These are phyloP conservation scores for Kryptolebias ocellatus DNA, from an alignment of 2,797 vertebrate genomes.

Conservation along the genomic window DNA sequence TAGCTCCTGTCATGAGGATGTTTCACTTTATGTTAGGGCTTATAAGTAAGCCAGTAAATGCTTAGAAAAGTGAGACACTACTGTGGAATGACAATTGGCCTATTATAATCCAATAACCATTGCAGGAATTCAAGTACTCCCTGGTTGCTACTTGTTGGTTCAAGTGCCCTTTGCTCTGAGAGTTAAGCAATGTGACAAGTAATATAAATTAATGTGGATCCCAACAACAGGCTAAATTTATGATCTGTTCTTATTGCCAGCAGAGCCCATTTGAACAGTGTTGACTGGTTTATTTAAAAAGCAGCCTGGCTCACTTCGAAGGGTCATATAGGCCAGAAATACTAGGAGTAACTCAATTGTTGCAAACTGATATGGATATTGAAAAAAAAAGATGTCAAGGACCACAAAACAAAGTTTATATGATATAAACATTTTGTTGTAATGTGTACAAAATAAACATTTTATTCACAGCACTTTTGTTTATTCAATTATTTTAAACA, in stretches of 20 bases:
- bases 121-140: conserved; percentile 39
- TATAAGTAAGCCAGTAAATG: conserved; percentile 16
- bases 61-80: conserved; percentile 33
- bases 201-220: conserved; percentile 44
- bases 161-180: conserved; percentile 10
- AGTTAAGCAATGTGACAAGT: conserved; percentile 33
- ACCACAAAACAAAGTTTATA: conserved; percentile 12
- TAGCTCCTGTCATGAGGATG: conserved; percentile 14
- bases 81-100: conserved; percentile 64
- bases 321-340: conserved; percentile 1
- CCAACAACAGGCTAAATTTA: conserved; percentile 47
- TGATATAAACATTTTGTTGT: conserved; percentile 24
- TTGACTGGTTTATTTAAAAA: conserved; percentile 37
- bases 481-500: no score
- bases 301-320: conserved; percentile 12
- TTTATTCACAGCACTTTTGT: background rate
- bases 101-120: conserved; percentile 44
- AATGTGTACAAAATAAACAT: conserved; percentile 4
- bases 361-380: conserved; percentile 11
- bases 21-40: conserved; percentile 28
- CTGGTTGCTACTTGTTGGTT: conserved; percentile 38
- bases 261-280: conserved; percentile 32
- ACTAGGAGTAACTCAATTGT: conserved; percentile 1
- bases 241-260: conserved; percentile 34
- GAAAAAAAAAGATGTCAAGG: background rate